Conservation (phyloP, 2,888 invertebrate genomes). For the Eurois occulta region DNA sequence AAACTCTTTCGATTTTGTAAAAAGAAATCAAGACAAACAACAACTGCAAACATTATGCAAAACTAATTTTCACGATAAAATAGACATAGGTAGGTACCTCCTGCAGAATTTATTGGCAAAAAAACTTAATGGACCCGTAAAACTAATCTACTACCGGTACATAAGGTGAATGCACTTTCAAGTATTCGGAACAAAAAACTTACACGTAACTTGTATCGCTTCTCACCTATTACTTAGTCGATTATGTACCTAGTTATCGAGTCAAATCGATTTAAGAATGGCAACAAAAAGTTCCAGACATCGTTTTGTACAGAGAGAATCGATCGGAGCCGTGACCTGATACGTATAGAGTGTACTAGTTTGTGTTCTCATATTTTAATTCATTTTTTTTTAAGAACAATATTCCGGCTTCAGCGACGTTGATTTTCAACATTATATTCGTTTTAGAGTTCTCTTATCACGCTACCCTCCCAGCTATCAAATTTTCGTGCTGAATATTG, state of each 20-base stretch:
- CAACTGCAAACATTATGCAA: conserved; percentile 7
- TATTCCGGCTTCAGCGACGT: neutral
- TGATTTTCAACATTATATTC: neutral
- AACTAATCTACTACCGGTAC: conserved; percentile 15
- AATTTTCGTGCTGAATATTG: neutral
- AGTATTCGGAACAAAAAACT: conserved; percentile 50
- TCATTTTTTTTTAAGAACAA: neutral
- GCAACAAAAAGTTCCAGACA: conserved; percentile 29
- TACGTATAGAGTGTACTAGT: conserved; percentile 16
- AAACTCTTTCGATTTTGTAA: neutral
- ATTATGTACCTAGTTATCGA: conserved; percentile 35
- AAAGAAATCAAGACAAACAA: neutral
- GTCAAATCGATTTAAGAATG: conserved; percentile 49
- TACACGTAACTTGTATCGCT: conserved; percentile 13
- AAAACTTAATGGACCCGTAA: conserved; percentile 16
- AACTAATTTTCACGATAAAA: neutral
- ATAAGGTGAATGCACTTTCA: conserved; percentile 46
- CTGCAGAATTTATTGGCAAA: conserved; percentile 5
- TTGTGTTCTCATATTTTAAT: neutral
- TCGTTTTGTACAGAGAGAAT: conserved; percentile 12
- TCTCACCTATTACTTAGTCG: conserved; percentile 47
- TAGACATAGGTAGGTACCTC: neutral
- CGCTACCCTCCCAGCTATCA: neutral
- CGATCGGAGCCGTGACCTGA: conserved; percentile 7
- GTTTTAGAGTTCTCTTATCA: neutral